Conservation (phyloP, 2,797 vertebrate genomes). For the Lerista edwardsae region DNA sequence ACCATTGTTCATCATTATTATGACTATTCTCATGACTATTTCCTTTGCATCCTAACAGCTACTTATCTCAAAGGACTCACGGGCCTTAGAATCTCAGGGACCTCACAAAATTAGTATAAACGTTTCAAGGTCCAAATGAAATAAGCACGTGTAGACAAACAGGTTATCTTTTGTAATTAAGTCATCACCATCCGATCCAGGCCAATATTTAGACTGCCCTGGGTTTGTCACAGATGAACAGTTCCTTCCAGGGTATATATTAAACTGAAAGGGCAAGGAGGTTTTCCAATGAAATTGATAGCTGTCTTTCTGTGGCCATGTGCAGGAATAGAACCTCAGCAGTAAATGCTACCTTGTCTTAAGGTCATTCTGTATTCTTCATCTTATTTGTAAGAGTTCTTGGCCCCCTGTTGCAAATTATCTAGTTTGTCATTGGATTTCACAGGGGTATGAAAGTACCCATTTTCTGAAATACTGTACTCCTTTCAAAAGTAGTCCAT, state of each 20-base stretch:
- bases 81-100: background rate
- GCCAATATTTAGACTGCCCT: too few species aligned
- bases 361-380: too few species aligned
- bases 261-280: too few species aligned
- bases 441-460: background rate
- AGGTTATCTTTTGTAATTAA: too few species aligned
- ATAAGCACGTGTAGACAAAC: background rate
- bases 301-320: too few species aligned
- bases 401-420: background rate
- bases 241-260: too few species aligned
- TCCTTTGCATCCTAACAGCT: background rate
- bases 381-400: too few species aligned
- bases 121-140: background rate
- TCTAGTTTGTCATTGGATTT: background rate
- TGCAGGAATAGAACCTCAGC: too few species aligned
- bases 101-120: background rate
- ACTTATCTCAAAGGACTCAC: background rate
- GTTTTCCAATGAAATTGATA: too few species aligned
- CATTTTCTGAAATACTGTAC: background rate
- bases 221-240: too few species aligned
- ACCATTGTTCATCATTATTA: background rate
- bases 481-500: background rate
- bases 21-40: slow-evolving; percentile 3
- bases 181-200: too few species aligned
- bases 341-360: too few species aligned